A percentile compares a stretch with the other conserved stretches of the same genome.
Conservation (phyloP, 2,888 invertebrate species). For the Scaeva pyrastri region DNA sequence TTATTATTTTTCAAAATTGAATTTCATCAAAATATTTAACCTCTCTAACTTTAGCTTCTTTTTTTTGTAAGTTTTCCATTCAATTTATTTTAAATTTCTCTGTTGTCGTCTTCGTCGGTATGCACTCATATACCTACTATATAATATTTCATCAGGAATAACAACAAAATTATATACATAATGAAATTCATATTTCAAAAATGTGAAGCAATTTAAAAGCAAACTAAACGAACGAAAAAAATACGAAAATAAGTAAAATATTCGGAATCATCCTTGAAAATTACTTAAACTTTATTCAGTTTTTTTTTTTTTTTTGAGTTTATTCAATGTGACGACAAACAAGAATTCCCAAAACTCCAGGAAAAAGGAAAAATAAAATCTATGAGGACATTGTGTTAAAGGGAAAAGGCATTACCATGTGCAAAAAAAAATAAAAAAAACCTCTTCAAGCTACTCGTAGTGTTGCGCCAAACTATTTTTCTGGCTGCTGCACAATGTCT, state of each 20-base stretch:
- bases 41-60: neutral
- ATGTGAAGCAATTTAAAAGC: constrained; percentile 12
- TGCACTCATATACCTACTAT: too few species aligned
- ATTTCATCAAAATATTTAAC: constrained; percentile 17
- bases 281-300: constrained; percentile 65
- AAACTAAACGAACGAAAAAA: neutral
- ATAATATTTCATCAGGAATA: neutral
- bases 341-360: neutral
- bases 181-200: constrained; percentile 42
- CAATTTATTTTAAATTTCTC: constrained; percentile 8
- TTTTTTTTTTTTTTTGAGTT: constrained; percentile 15
- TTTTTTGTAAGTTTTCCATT: neutral
- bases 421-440: constrained; percentile 5
- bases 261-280: constrained; percentile 49
- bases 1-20: constrained; percentile 3
- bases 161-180: neutral
- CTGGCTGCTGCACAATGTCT: constrained; percentile 29
- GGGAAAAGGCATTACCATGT: constrained; percentile 2
- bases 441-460: neutral
- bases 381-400: neutral
- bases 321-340: constrained; percentile 48
- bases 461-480: constrained; percentile 32
- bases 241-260: constrained; percentile 27
- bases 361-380: neutral
- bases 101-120: too few species aligned